A percentile compares a stretch with the other conserved stretches of the same genome.
Evolutionary conservation across 2,797 vertebrate genomes (phyloP).

Genomic region (Ceyx erithaca): DNA sequence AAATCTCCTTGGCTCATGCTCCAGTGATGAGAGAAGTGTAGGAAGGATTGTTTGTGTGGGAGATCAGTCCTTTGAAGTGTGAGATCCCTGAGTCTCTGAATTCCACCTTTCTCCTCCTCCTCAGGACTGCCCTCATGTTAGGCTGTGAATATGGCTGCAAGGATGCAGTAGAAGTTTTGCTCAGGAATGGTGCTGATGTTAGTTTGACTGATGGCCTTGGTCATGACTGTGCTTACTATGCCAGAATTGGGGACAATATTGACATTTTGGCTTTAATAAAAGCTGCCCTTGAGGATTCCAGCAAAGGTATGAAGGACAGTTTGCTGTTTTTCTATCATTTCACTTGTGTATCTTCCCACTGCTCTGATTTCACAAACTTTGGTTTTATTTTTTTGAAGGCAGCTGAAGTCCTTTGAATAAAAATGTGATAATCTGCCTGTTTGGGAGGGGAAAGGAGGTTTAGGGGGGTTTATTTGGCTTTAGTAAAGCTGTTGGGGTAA

Average conservation of each 20-base stretch:
- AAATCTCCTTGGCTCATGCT: background rate
- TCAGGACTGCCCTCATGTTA: constrained; percentile 91
- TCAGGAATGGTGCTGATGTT: constrained; percentile 86
- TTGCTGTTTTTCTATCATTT: background rate
- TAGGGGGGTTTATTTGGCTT: background rate
- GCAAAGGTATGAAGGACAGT: constrained; percentile 78
- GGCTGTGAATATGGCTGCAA: constrained; percentile 94
- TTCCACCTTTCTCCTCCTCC: background rate
- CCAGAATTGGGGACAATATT: constrained; percentile 89
- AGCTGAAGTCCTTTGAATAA: background rate
- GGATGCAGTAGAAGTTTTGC: constrained; percentile 92
- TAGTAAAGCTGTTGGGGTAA: background rate
- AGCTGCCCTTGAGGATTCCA: constrained; percentile 84
- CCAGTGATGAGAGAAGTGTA: rapidly evolving
- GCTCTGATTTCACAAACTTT: background rate
- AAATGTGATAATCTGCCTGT: background rate
- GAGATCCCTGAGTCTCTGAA: rapidly evolving
- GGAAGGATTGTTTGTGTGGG: rapidly evolving
- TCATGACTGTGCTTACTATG: constrained; percentile 91
- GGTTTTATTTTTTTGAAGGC: background rate
- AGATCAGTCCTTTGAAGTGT: rapidly evolving
- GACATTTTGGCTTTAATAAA: constrained; percentile 88
- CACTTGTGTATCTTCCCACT: background rate
- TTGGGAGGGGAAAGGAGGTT: background rate
- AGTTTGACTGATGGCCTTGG: constrained; percentile 85